These are phyloP conservation scores for Ectropis grisescens DNA, from an alignment of 1,140 invertebrate genomes.

Conservation along the genomic window DNA sequence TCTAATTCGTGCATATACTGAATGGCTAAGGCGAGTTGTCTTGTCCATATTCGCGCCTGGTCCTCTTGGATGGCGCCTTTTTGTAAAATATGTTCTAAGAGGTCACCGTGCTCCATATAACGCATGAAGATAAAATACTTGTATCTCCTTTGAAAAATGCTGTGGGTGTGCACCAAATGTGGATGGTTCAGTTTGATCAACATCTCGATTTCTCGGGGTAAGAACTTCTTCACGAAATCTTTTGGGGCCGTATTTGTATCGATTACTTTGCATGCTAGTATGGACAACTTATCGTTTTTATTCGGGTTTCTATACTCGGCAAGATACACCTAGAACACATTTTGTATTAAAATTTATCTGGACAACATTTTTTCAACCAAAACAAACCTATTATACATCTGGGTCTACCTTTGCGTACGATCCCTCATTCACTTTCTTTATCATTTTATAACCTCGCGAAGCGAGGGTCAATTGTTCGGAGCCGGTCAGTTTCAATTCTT, in stretches of 20 bases:
- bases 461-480: slow-evolving; percentile 73
- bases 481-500: slow-evolving; percentile 48
- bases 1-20: slow-evolving; percentile 81
- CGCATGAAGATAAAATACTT: slow-evolving; percentile 81
- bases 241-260: slow-evolving; percentile 77
- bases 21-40: slow-evolving; percentile 75
- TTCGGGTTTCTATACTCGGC: slow-evolving; percentile 53
- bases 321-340: slow-evolving; percentile 38
- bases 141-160: slow-evolving; percentile 74
- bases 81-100: slow-evolving; percentile 74
- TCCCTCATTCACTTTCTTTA: slow-evolving; percentile 76
- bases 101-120: slow-evolving; percentile 77
- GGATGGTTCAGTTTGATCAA: slow-evolving; percentile 80
- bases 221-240: slow-evolving; percentile 82
- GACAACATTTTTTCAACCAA: too few relatives aligned
- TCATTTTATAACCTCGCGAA: slow-evolving; percentile 71
- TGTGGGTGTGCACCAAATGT: slow-evolving; percentile 79
- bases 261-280: slow-evolving; percentile 80
- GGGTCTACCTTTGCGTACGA: slow-evolving; percentile 77
- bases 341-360: too few relatives aligned
- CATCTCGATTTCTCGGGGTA: slow-evolving; percentile 82
- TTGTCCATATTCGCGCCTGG: slow-evolving; percentile 77
- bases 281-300: slow-evolving; percentile 41
- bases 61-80: slow-evolving; percentile 74
- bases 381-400: too few relatives aligned